Evolutionary conservation across 2,797 vertebrate genomes (phyloP), one percentile per base, ranked within the genome.

Genomic region (Myotis daubentonii): DNA sequence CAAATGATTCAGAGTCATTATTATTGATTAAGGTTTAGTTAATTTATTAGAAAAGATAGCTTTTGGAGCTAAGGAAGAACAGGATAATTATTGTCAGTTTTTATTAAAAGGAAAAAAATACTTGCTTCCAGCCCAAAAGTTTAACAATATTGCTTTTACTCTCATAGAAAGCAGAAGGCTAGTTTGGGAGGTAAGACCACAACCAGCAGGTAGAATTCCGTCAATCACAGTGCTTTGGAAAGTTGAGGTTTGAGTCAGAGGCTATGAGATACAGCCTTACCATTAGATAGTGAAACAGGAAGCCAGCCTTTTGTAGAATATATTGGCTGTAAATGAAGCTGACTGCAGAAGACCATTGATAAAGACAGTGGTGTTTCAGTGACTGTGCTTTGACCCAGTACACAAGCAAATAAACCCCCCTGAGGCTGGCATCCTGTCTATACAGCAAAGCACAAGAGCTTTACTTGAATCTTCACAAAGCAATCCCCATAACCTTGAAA

Each of bases 51-150:
- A 53, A 81, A 87, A 5, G 17, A 23, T 6, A 68, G 47, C 49
- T 44, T 76, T 8, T 6, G 7, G 33, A 62, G 20, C 23, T 74
- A 70, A 66, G 17, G 25, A 88, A 94, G 16, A 85, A 44, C 1
- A 3, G 10, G 16, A 10, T 86, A 62, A 93, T 95, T 93, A 84
- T 89, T 87, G 82, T 93, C 38, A 75, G 19, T 51, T 74, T 30
- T 55, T 95, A 55, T 2, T 68, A 36, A 74, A 78, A 60, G 51
- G 36, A 75, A 30, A 65, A 65, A 19, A 36, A 62, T 49, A 22
- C 38, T 78, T 95, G 25, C 87, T 87, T 74, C 30, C 51, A 71
- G 9, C 11, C 49, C 57, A 36, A 68, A 62, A 12, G 15, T 75
- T 71, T 53, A 86, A 86, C 91, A 66, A 72, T 70, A 85, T 65